A percentile compares a stretch with the other conserved stretches of the same genome.
Conservation (phyloP, 2,113 vertebrate species). For the Chaetops frenatus region DNA sequence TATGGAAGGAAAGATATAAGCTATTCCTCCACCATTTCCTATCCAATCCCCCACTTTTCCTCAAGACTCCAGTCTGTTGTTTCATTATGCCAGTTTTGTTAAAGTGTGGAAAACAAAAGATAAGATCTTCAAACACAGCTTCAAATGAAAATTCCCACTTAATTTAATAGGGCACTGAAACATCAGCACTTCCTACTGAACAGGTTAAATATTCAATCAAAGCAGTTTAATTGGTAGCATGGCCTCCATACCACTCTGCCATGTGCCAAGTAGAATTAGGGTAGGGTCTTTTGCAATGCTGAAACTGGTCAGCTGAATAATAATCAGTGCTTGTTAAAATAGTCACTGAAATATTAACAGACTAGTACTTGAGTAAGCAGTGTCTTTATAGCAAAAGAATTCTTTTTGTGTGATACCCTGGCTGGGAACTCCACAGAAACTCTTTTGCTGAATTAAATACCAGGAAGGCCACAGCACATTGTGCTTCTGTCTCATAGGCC, state of each 20-base stretch:
- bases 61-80: neutral
- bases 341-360: neutral
- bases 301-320: neutral
- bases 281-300: accelerated
- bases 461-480: neutral
- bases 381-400: neutral
- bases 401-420: neutral
- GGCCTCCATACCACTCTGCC: neutral
- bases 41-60: neutral
- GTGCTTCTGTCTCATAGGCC: neutral
- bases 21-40: neutral
- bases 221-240: neutral
- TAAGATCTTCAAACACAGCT: neutral
- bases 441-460: neutral
- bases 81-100: neutral
- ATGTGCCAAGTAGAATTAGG: neutral
- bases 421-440: neutral
- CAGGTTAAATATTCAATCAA: neutral
- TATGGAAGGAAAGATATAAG: neutral
- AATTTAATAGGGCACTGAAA: neutral
- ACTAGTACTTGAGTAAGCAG: neutral
- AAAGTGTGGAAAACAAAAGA: neutral
- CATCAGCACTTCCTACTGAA: neutral
- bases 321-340: neutral
- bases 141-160: neutral